These are phyloP conservation scores for Anguilla japonica DNA, from an alignment of 2,113 vertebrate species.

Conservation along the genomic window DNA sequence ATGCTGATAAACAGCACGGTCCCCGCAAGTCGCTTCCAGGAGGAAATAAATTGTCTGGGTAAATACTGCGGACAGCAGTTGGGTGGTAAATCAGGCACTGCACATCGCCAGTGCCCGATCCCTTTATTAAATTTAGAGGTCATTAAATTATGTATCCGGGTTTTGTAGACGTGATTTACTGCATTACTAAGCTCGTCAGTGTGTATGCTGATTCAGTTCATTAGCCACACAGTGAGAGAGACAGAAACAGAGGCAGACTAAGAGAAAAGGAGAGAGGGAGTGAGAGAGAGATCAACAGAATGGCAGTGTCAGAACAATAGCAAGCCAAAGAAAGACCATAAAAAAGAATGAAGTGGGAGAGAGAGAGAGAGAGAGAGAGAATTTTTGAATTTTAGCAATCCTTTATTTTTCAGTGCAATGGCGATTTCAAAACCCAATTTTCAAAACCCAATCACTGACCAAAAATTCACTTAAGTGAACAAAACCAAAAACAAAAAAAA, in stretches of 20 bases:
- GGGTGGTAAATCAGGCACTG: not conserved
- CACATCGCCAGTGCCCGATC: not conserved
- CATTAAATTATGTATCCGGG: constrained; percentile 6
- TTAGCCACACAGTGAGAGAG: not conserved
- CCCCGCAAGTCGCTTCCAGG: not conserved
- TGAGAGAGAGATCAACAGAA: not conserved
- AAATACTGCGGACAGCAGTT: not conserved
- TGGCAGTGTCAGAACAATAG: not conserved
- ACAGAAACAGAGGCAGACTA: not conserved
- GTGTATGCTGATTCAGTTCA: not conserved
- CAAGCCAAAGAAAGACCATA: not conserved
- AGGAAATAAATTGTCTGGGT: constrained; percentile 9
- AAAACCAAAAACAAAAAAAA: too few relatives aligned
- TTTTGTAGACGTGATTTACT: not conserved
- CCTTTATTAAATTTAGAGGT: not conserved
- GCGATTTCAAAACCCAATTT: too few relatives aligned
- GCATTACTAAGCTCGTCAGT: not conserved
- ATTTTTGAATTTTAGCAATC: too few relatives aligned
- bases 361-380: too few relatives aligned
- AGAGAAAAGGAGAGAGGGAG: not conserved
- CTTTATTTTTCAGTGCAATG: too few relatives aligned
- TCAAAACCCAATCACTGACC: too few relatives aligned
- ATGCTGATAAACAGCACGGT: not conserved
- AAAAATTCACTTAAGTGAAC: too few relatives aligned
- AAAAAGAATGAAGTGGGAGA: too few relatives aligned